Evolutionary conservation across 2,113 vertebrate species (phyloP).

Genomic region (Carettochelys insculpta): DNA sequence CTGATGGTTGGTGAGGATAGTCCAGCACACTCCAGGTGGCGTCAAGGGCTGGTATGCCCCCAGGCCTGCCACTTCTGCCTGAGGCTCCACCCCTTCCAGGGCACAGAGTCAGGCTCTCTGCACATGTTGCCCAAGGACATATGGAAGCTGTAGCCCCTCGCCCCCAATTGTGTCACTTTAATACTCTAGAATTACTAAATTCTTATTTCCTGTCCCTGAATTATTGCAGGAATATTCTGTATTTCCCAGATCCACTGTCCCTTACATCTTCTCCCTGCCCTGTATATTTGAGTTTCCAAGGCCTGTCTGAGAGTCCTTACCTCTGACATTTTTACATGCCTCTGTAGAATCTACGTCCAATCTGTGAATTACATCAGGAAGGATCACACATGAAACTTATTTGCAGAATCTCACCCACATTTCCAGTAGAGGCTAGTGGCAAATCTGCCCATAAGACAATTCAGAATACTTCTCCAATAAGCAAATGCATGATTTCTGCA

Average conservation of each 20-base stretch:
- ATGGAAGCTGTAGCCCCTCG: too few species aligned
- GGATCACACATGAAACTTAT: neutral
- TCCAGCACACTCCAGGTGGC: too few species aligned
- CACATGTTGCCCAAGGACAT: too few species aligned
- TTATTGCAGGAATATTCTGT: neutral
- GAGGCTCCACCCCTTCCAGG: too few species aligned
- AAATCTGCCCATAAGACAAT: neutral
- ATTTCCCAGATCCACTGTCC: neutral
- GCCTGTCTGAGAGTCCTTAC: neutral
- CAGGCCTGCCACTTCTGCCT: too few species aligned
- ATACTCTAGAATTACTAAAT: neutral
- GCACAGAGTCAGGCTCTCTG: too few species aligned
- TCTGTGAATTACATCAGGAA: neutral
- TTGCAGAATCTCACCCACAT: slow-evolving; percentile 9
- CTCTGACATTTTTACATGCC: neutral
- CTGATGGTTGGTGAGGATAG: too few species aligned
- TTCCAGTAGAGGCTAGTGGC: neutral
- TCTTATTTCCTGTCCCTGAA: neutral
- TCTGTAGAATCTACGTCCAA: neutral
- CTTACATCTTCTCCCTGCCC: neutral
- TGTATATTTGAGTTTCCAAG: neutral
- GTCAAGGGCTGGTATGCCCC: too few species aligned
- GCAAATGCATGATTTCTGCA: neutral
- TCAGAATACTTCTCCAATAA: neutral
- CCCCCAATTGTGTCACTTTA: neutral